Evolutionary conservation across 37 sponge, comb jelly and placozoan species (phyloP), one percentile per base, ranked within the genome.

Genomic region (Halisarca cf. caerulea): DNA sequence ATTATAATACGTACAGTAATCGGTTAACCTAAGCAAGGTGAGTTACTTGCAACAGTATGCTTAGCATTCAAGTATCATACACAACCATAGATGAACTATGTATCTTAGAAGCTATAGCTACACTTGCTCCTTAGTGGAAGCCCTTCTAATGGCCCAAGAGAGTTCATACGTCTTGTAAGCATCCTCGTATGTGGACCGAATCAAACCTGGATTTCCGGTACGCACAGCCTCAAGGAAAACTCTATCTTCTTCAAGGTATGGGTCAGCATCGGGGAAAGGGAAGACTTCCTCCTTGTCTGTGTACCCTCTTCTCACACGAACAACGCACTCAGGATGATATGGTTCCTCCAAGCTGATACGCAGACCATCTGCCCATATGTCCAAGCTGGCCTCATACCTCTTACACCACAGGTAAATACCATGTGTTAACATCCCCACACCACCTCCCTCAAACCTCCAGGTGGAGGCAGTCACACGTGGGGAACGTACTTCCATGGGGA

Each of bases 331-430:
- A 2, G 84, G 86, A 40, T 66, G 79, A 82, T 95, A 95, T 0
- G 86, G 88, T 7, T 95, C 88, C 30, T 89, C 89, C 64, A 95
- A 45, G 27, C 82, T 28, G 11, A 95, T 83, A 3, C 92, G 40
- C 53, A 95, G 72, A 18, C 95, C 95, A 84, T 95, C 95, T 43
- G 88, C 89, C 95, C 95, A 95, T 1, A 91, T 35, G 25, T 95
- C 95, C 0, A 95, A 55, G 27, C 72, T 37, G 25, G 95, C 66
- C 59, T 91, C 92, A 70, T 95, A 95, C 55, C 66, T 74, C 66
- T 77, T 80, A 21, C 90, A 90, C 25, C 89, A 87, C 21, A 95
- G 83, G 0, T 61, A 28, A 14, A 87, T 59, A 3, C 81, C 84
- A 66, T 95, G 95, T 15, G 77, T 91, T 1, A 95, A 88, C 58